A percentile compares a stretch with the other conserved stretches of the same genome.
Evolutionary conservation across 2,113 vertebrate genomes (phyloP).

Genomic region (Acinonyx jubatus): DNA sequence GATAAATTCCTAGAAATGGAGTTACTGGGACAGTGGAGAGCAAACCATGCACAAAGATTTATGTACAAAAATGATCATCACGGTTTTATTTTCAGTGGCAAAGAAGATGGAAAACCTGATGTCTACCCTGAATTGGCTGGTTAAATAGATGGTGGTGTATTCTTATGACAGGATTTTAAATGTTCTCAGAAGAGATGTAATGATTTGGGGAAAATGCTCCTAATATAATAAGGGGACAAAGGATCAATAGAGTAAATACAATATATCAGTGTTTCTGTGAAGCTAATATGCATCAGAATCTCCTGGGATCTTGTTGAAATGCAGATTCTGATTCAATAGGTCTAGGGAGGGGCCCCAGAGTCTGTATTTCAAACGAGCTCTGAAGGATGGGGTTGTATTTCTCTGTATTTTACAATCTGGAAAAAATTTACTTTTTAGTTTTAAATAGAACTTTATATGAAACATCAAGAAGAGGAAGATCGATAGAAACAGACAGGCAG

Average conservation of each 20-base stretch:
- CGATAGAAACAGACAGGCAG: not conserved
- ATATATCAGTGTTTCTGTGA: not conserved
- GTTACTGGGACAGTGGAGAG: constrained; percentile 17
- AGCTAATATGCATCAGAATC: not conserved
- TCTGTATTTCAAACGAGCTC: constrained; percentile 5
- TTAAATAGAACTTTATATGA: constrained; percentile 55
- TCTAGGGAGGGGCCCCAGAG: not conserved
- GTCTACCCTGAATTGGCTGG: constrained; percentile 10
- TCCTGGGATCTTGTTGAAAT: not conserved
- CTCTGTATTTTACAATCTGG: not conserved
- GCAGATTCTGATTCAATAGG: not conserved
- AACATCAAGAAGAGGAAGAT: constrained; percentile 32
- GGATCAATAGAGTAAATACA: constrained; percentile 8
- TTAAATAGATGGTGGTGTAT: constrained; percentile 25
- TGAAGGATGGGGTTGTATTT: not conserved
- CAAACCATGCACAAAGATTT: constrained; percentile 55
- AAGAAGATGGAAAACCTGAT: constrained; percentile 48
- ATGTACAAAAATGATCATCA: not conserved
- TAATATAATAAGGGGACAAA: constrained; percentile 20
- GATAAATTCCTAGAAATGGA: constrained; percentile 47
- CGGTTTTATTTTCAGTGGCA: constrained; percentile 31
- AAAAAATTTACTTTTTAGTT: constrained; percentile 24
- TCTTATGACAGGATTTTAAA: constrained; percentile 37
- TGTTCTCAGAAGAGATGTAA: constrained; percentile 47
- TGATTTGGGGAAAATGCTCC: not conserved